Evolutionary conservation across 2,888 invertebrate genomes (phyloP), one percentile per base, ranked within the genome.

Genomic region (Ichneumon xanthorius): DNA sequence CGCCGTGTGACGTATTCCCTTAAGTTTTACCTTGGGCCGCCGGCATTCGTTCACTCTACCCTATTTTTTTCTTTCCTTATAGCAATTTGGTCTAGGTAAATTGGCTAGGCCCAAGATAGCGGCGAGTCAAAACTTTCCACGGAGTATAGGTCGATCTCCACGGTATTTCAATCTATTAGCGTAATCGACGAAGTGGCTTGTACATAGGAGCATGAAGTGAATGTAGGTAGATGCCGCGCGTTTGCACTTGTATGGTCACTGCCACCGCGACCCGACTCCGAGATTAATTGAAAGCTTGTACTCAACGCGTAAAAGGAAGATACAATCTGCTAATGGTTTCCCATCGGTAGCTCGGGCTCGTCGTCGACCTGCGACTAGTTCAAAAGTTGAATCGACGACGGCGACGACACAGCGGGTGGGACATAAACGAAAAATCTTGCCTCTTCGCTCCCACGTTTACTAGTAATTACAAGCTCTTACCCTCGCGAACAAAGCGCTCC

Each of bases 301-400:
- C 58, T 68, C 68, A 75, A 84, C 76, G 76, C 79, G 87, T 83
- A 85, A 88, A 86, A 87, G 89, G 85, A 86, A 88, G 90, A 91
- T 92, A 91, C 92, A 92, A 92, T 92, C 90, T 91, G 89, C 92
- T 92, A 93, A 93, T 93, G 92, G 92, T 88, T 89, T 83, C 88
- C 88, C 89, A 87, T 87, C 86, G 88, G 83, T 87, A 88, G 90
- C 89, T 88, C 83, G 86, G 90, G 90, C 33, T 89, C 86, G 85
- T 84, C 86, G 86, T 83, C 86, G 30, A 14, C 73, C 55, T 48
- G 53, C 79, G 63, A 53, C 63, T 70, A 67, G 55, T 55, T 50
- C 58, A 45, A 78, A 78, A 77, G 77, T 83, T 45, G 73, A 48
- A 79, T 77, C 82, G 67, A 55, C 77, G 77, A 65, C 26, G 33